Evolutionary conservation across 2,113 vertebrate genomes (phyloP).

Genomic region (Taxidea taxus): DNA sequence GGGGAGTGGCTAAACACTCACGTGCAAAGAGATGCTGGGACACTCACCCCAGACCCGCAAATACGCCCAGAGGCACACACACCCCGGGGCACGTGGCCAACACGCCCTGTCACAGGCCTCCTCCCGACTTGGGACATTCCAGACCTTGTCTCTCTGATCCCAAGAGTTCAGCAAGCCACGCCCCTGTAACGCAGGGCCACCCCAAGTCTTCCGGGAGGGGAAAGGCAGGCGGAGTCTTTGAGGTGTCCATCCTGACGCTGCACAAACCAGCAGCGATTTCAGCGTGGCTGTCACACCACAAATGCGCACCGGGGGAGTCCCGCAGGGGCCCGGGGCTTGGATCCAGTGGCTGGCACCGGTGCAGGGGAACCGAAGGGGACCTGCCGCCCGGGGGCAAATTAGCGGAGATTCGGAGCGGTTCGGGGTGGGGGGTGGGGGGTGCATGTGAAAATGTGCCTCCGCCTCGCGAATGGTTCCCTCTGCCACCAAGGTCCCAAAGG

Average conservation of each 20-base stretch:
- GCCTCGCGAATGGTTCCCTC: background rate
- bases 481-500: background rate
- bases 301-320: background rate
- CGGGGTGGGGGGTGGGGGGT: too few species aligned
- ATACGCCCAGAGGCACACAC: background rate
- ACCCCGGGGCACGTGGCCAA: accelerated
- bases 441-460: background rate
- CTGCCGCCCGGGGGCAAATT: background rate
- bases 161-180: background rate
- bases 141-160: background rate
- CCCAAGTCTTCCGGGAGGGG: accelerated
- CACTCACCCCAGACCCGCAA: background rate
- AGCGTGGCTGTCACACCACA: background rate
- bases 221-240: background rate
- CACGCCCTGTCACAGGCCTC: accelerated
- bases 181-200: accelerated
- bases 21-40: background rate
- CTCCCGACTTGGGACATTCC: accelerated
- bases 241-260: background rate
- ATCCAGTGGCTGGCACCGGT: background rate
- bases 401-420: background rate
- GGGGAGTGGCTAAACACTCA: accelerated
- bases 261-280: background rate
- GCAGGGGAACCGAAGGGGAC: background rate
- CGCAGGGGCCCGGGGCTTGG: accelerated